Evolutionary conservation across 2,888 invertebrate genomes (phyloP), one percentile per base, ranked within the genome.

Genomic region (Athalia cordata): DNA sequence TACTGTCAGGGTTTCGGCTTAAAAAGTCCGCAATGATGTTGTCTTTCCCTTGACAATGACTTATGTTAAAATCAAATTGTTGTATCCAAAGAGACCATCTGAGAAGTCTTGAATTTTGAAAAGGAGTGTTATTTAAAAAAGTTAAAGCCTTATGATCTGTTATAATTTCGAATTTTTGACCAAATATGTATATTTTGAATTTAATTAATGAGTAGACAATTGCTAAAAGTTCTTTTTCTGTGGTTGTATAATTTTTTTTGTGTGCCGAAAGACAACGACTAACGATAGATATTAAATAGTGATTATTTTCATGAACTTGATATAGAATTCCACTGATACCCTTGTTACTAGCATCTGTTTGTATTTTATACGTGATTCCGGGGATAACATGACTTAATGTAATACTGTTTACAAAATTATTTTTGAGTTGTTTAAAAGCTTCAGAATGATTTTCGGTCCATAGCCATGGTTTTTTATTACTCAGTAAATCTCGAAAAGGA

Each of bases 141-240:
- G 79, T 82, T 1, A 86, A 62, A 0, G 82, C 80, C 13, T 82
- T 81, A 77, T 85, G 84, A 62, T 86, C 86, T 0, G 83, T 86
- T n/a, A 81, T 77, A 3, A 87, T 80, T 1, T 82, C 79, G 1
- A 87, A 80, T 3, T 65, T 29, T 5, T 65, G 74, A 0, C 84
- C 84, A 3, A 83, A 74, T 1, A 86, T 68, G 72, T 85, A 85
- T 3, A 81, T 81, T 52, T 84, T 82, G 78, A 86, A 84, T 72
- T 84, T 83, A 2, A 62, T 75, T 0, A 86, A 50, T 7, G 82
- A 77, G 61, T 79, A 83, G 0, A 86, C 80, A 3, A 85, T 78
- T 0, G 84, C 84, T 8, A 81, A 80, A 84, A 78, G 52, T 86
- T 84, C 52, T n/a, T 85, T 84, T 77, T 86, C 85, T 0, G 84